Base-by-base conservation (phyloP, 2,113 vertebrate species). In the Periophthalmus modestus region DNA sequence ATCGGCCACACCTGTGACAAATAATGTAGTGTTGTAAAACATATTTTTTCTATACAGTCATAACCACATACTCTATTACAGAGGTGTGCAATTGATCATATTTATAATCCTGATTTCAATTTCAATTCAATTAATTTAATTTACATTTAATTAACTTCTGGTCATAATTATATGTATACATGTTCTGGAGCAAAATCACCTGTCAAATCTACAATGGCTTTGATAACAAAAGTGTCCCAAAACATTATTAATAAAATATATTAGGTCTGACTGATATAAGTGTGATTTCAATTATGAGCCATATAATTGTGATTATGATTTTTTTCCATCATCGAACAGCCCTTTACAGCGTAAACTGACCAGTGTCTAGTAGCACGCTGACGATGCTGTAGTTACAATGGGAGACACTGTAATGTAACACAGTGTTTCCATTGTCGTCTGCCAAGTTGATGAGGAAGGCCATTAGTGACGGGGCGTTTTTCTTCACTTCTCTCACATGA, bases 351-450 rank as follows among this genome's bases (percentile, higher is more conserved):
- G 19, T 24, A 23, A 67, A 55, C 48, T 19, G 21, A 98, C 98
- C 97, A 89, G 97, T 98, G 77, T 96, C 95, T 75, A 99, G 91
- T 23, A 99, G 92, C 66, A 96, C 92, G 72, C 92, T 94, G 50
- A 94, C 95, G 0, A 98, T 89, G 1, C 78, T 62, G 85, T 98
- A 97, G 93, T 97, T 97, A 88, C 95, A 95, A 82, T 99, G 95
- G 10, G 98, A 99, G 18, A 97, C 89, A 0, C 96, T 97, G 89
- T 99, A 99, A 88, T 98, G 98, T 63, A 99, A 94, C 10, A 95
- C 96, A 0, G 96, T 98, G 92, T 99, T 99, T 82, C 96, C 94
- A 0, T 98, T 98, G 86, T 94, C 95, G 2, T 99, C 98, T 0
- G 95, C 93, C 81, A 98, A 80, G 88, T 98, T 99, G 81, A 98